These are phyloP conservation scores for Pissodes strobi DNA, from an alignment of 1,140 invertebrate genomes.

Conservation along the genomic window DNA sequence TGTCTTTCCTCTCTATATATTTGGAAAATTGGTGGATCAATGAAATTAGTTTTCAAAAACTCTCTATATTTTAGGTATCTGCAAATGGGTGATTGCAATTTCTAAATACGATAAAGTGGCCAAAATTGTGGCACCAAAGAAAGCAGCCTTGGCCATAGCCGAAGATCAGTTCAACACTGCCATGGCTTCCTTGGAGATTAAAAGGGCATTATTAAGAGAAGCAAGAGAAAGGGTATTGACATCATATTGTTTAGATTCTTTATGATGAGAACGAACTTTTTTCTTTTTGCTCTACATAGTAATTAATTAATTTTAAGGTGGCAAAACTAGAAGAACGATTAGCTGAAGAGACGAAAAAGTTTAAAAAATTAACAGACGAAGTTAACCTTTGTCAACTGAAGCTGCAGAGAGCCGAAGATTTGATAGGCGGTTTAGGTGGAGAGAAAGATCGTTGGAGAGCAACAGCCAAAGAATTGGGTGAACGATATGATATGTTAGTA, in stretches of 20 bases:
- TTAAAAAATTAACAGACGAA: slow-evolving; percentile 74
- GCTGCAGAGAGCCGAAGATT: slow-evolving; percentile 88
- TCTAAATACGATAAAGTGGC: slow-evolving; percentile 93
- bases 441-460: slow-evolving; percentile 82
- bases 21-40: no score
- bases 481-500: slow-evolving; percentile 64
- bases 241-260: slow-evolving; percentile 51
- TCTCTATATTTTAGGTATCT: slow-evolving; percentile 64
- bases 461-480: slow-evolving; percentile 74
- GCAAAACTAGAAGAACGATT: slow-evolving; percentile 71
- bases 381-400: slow-evolving; percentile 88
- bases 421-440: slow-evolving; percentile 84
- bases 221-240: slow-evolving; percentile 59
- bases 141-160: slow-evolving; percentile 75
- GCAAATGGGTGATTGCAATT: slow-evolving; percentile 90
- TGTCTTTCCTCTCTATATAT: no score
- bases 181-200: slow-evolving; percentile 70
- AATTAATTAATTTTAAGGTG: slow-evolving; percentile 50
- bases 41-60: no score
- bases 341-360: slow-evolving; percentile 61
- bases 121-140: slow-evolving; percentile 85
- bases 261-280: slow-evolving; percentile 53
- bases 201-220: slow-evolving; percentile 77
- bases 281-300: neutral
- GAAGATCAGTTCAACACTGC: slow-evolving; percentile 65